A percentile compares a stretch with the other conserved stretches of the same genome.
phyloP scores from a whole-genome alignment of 2,113 vertebrate genomes.

The Gila orcuttii region DNA sequence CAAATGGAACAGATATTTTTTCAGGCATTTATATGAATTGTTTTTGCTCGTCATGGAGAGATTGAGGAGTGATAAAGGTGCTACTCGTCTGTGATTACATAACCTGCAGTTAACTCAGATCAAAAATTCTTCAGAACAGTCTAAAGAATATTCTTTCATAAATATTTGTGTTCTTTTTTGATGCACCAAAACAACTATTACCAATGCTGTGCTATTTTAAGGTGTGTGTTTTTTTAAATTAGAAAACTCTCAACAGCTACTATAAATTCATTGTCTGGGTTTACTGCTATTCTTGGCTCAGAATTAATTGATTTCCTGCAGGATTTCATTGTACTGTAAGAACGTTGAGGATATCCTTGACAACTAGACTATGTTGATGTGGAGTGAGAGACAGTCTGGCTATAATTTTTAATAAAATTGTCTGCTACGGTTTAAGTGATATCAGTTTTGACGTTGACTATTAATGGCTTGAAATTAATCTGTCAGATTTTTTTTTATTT shows the following conservation, averaged over 20 bases:
- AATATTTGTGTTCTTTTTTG: background rate
- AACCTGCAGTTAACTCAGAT: slow-evolving; percentile 15
- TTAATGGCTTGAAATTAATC: background rate
- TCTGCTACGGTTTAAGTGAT: background rate
- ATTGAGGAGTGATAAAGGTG: background rate
- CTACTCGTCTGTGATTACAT: slow-evolving; percentile 6
- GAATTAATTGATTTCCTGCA: background rate
- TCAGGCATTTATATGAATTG: slow-evolving; percentile 4
- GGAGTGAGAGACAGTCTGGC: background rate
- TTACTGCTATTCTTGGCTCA: background rate
- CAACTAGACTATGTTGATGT: background rate
- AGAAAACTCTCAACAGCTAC: background rate
- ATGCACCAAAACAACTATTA: background rate
- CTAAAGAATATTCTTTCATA: background rate
- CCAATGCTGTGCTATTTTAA: background rate
- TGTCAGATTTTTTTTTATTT: background rate
- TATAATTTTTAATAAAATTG: slow-evolving; percentile 5
- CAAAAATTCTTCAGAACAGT: background rate
- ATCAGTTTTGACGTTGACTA: background rate
- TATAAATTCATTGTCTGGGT: background rate
- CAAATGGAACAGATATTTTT: background rate
- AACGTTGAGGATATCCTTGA: slow-evolving; percentile 2
- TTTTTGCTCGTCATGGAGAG: background rate
- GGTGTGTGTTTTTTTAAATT: background rate
- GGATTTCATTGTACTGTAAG: background rate